Percentiles rank a stretch among this genome's conserved stretches.
phyloP scores from a whole-genome alignment of 2,113 vertebrate genomes.

The Toxostoma redivivum region DNA sequence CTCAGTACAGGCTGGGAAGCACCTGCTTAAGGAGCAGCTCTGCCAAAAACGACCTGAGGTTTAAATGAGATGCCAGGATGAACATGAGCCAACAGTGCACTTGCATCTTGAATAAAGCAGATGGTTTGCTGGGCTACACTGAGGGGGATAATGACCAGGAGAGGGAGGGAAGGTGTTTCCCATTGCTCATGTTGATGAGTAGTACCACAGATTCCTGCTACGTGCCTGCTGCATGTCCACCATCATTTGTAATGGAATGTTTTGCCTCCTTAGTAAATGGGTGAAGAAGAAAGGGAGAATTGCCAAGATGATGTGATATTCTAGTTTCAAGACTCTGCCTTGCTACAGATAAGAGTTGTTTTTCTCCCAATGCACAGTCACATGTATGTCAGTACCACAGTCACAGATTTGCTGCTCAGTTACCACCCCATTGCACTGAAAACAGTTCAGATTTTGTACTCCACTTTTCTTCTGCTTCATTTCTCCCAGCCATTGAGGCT shows the following conservation, averaged over 20 bases:
- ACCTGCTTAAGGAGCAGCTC: not conserved
- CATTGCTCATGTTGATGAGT: not conserved
- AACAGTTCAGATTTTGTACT: not conserved
- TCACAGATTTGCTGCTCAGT: not conserved
- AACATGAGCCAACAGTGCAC: not conserved
- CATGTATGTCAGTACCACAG: fast-evolving
- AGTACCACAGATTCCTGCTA: not conserved
- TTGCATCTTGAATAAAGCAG: not conserved
- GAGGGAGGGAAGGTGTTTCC: not conserved
- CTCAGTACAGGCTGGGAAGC: not conserved
- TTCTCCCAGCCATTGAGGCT: not conserved
- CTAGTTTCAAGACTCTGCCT: not conserved
- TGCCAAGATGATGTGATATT: not conserved
- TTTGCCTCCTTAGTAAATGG: not conserved
- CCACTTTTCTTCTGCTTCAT: not conserved
- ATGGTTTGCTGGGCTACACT: not conserved
- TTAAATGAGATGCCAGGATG: not conserved
- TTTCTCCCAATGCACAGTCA: not conserved
- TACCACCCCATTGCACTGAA: not conserved
- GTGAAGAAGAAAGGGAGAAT: not conserved
- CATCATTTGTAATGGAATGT: not conserved
- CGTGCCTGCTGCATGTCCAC: not conserved
- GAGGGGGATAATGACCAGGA: not conserved
- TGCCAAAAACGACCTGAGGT: not conserved
- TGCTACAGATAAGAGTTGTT: not conserved